Evolutionary conservation across 2,888 invertebrate species (phyloP).

Genomic region (Carcina quercana): DNA sequence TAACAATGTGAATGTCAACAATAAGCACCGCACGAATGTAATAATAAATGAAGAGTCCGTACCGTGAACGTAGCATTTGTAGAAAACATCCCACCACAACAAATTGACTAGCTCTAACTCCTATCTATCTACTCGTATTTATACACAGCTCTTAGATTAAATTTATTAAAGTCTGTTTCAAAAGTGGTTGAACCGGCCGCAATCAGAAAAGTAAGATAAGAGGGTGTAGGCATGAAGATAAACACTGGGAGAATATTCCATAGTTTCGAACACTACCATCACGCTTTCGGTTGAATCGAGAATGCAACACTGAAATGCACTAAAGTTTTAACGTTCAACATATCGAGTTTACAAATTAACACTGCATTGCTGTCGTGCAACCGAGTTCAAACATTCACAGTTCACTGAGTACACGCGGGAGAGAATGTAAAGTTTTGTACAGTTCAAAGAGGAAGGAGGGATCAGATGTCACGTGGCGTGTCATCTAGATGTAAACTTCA

Average conservation of each 20-base stretch:
- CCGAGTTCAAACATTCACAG: constrained; percentile 55
- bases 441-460: constrained; percentile 22
- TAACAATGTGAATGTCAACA: constrained; percentile 58
- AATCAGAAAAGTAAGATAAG: constrained; percentile 36
- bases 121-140: constrained; percentile 61
- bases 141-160: constrained; percentile 45
- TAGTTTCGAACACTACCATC: constrained; percentile 30
- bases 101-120: constrained; percentile 70
- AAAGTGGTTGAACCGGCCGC: constrained; percentile 67
- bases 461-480: constrained; percentile 21
- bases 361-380: constrained; percentile 46
- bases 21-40: constrained; percentile 66
- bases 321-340: constrained; percentile 5
- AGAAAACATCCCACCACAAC: constrained; percentile 67
- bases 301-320: constrained; percentile 34
- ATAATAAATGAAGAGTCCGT: constrained; percentile 43
- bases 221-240: constrained; percentile 27
- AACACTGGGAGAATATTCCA: constrained; percentile 32
- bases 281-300: constrained; percentile 35
- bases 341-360: constrained; percentile 20
- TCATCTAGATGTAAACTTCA: constrained; percentile 65
- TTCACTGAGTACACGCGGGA: constrained; percentile 41
- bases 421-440: constrained; percentile 23
- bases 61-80: constrained; percentile 60
- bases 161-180: constrained; percentile 60